Conservation (phyloP, 1,140 invertebrate genomes). For the Lordiphosa clarofinis region DNA sequence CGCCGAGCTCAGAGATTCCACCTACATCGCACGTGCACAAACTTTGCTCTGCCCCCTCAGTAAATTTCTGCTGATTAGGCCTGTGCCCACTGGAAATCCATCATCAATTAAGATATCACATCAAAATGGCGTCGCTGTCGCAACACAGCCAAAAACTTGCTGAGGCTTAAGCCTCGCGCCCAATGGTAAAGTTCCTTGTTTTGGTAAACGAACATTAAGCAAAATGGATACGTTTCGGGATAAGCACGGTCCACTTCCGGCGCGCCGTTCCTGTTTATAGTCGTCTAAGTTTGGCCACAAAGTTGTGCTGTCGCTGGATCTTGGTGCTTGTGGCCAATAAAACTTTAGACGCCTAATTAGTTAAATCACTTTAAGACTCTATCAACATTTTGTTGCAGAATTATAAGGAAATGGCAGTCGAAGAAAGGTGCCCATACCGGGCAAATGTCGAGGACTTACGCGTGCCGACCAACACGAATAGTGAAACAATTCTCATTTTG, state of each 20-base stretch:
- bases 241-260: conserved; percentile 16
- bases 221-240: conserved; percentile 36
- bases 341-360: conserved; percentile 50
- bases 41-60: conserved; percentile 3
- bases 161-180: background rate
- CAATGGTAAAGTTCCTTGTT: conserved; percentile 6
- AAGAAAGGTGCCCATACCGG: background rate
- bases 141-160: background rate
- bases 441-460: conserved; percentile 8
- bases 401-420: conserved; percentile 22
- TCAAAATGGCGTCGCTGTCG: conserved; percentile 14
- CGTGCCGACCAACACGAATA: background rate
- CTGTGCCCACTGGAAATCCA: conserved; percentile 11
- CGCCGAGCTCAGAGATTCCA: background rate
- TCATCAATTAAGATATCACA: conserved; percentile 28
- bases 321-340: conserved; percentile 27
- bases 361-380: conserved; percentile 60
- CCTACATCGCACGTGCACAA: background rate
- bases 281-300: conserved; percentile 27
- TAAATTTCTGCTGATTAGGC: conserved; percentile 10
- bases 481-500: conserved; percentile 2
- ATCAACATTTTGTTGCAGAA: conserved; percentile 39
- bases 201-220: conserved; percentile 38
- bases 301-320: conserved; percentile 7
- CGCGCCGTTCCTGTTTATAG: conserved; percentile 2